Conservation (phyloP, 2,113 vertebrate species). For the zebrafish (Danio rerio) region GRCz12tu NC_133194.1:32689001-32689500, state of each 20-base stretch:
- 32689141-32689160: constrained; percentile 30
- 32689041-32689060: constrained; percentile 64
- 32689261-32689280: constrained; percentile 36
- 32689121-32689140: constrained; percentile 34
- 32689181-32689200: constrained; percentile 50
- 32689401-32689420: not conserved
- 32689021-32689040: constrained; percentile 71
- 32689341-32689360: not conserved
- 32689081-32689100: constrained; percentile 64
- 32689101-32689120: constrained; percentile 48
- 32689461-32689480: no score
- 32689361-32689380: not conserved
- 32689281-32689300: constrained; percentile 4
- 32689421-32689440: not conserved
- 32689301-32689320: constrained; percentile 21
- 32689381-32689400: not conserved
- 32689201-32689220: constrained; percentile 34
- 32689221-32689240: constrained; percentile 50
- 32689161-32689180: constrained; percentile 59
- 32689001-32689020: constrained; percentile 67
- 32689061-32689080: constrained; percentile 55
- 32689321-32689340: constrained; percentile 25
- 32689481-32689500: not conserved
- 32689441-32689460: not conserved
- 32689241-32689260: constrained; percentile 40